Percentiles rank a stretch among this genome's conserved stretches.
These are phyloP conservation scores for Eulemur macaco DNA, from an alignment of 2,113 vertebrate species.

Conservation along the genomic window DNA sequence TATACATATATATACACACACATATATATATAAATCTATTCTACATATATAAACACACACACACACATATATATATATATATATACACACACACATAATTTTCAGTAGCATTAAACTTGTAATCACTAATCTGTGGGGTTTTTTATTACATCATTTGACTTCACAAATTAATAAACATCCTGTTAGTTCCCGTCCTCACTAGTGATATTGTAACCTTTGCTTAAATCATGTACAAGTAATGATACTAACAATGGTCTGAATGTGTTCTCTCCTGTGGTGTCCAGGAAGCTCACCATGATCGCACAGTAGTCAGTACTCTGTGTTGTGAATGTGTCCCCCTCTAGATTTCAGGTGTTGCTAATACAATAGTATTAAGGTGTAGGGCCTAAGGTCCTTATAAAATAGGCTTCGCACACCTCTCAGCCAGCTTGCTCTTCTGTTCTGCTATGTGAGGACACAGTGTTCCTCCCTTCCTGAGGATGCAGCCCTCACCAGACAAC, in stretches of 20 bases:
- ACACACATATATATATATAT: not conserved
- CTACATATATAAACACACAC: not conserved
- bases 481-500: not conserved
- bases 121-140: not conserved
- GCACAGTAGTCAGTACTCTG: too few species aligned
- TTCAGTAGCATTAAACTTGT: not conserved
- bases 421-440: not conserved
- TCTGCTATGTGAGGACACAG: not conserved
- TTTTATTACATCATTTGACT: not conserved
- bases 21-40: not conserved
- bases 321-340: not conserved
- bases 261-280: too few species aligned
- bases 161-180: not conserved
- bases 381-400: not conserved
- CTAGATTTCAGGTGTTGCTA: not conserved
- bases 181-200: not conserved
- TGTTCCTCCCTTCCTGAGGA: too few species aligned
- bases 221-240: not conserved
- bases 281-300: too few species aligned
- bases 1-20: too few species aligned
- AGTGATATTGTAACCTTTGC: not conserved
- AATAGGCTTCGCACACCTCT: not conserved
- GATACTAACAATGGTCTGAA: not conserved
- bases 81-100: not conserved
- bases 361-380: too few species aligned